Evolutionary conservation across 2,113 vertebrate genomes (phyloP).

Genomic region (Ondatra zibethicus): DNA sequence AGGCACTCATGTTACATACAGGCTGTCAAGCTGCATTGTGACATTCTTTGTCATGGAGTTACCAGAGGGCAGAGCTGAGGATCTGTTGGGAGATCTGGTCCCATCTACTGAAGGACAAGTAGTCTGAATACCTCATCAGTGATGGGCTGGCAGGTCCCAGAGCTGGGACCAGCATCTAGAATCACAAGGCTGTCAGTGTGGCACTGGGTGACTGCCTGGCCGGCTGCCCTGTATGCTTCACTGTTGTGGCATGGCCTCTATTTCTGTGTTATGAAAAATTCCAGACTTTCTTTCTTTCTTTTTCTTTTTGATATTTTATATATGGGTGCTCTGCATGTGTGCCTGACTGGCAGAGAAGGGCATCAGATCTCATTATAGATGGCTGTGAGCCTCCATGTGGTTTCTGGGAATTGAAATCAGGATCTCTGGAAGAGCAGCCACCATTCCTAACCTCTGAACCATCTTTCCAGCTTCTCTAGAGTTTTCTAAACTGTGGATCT

Average conservation of each 20-base stretch:
- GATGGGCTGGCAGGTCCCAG: neutral
- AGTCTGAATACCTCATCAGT: rapidly evolving
- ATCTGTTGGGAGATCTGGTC: neutral
- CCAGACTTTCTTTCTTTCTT: no score
- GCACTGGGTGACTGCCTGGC: rapidly evolving
- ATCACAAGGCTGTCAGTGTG: neutral
- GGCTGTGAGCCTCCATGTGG: no score
- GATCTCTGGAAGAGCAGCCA: no score
- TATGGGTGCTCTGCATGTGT: no score
- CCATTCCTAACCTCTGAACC: no score
- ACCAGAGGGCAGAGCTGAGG: neutral
- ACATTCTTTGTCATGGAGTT: neutral
- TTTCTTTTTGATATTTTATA: no score
- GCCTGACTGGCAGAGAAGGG: no score
- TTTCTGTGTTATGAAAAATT: neutral
- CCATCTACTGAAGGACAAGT: no score
- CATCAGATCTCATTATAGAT: no score
- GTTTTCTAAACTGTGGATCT: neutral
- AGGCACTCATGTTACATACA: no score
- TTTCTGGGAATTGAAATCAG: no score
- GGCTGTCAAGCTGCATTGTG: neutral
- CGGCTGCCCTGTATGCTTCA: rapidly evolving
- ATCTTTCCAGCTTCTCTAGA: neutral
- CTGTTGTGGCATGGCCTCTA: no score
- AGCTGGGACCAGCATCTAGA: neutral